Evolutionary conservation across 1,140 invertebrate genomes (phyloP).

Genomic region (Apis florea): DNA sequence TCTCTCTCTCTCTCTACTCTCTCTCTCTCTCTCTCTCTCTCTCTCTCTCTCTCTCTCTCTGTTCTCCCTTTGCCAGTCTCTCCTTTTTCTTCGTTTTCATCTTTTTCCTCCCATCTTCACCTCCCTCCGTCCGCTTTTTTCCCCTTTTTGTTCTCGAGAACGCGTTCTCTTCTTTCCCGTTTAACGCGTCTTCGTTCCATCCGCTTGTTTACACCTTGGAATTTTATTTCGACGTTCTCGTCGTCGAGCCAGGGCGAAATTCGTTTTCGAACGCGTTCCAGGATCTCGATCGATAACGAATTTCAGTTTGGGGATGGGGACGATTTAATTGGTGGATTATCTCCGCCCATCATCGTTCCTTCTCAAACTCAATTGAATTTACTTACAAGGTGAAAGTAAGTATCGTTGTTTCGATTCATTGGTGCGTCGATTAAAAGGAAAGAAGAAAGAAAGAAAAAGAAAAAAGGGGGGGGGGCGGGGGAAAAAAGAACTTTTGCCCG

Average conservation of each 20-base stretch:
- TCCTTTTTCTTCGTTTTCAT: not conserved
- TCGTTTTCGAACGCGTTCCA: not conserved
- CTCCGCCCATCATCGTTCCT: not conserved
- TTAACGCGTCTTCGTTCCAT: conserved; percentile 33
- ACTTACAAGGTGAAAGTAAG: no score
- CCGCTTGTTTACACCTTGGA: conserved; percentile 25
- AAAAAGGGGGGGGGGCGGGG: no score
- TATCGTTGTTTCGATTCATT: not conserved
- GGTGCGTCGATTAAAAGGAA: not conserved
- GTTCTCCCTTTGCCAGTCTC: not conserved
- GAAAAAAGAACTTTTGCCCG: not conserved
- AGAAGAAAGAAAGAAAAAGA: not conserved
- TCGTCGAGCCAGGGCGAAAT: not conserved
- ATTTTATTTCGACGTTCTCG: conserved; percentile 17
- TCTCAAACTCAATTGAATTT: no score
- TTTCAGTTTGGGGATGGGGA: not conserved
- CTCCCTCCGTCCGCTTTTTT: not conserved
- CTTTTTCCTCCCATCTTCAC: not conserved
- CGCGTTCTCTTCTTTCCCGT: conserved; percentile 4
- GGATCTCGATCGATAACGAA: not conserved
- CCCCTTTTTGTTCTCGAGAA: not conserved
- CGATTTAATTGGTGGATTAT: not conserved
- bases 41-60: no score
- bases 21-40: not conserved
- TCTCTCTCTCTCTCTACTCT: no score